These are phyloP conservation scores for Saccostrea echinata DNA, from an alignment of 1,140 invertebrate genomes.

Conservation along the genomic window DNA sequence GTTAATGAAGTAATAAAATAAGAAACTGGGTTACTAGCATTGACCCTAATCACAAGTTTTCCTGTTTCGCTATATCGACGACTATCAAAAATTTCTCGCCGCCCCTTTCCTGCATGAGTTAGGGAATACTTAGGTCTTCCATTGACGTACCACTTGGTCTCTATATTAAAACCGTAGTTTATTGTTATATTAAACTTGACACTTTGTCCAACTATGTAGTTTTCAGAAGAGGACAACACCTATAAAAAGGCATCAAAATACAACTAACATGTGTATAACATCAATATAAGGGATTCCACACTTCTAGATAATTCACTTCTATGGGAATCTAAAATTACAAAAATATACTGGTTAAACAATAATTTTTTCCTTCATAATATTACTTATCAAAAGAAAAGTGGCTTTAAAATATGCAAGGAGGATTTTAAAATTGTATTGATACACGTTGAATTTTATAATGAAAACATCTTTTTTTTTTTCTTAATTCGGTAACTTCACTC, in stretches of 20 bases:
- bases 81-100: background rate
- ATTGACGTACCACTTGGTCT: background rate
- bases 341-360: too few species aligned
- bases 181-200: background rate
- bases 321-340: too few species aligned
- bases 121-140: background rate
- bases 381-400: too few species aligned
- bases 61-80: background rate
- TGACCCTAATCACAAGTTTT: background rate
- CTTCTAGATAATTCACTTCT: background rate
- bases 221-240: background rate
- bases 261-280: background rate
- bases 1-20: background rate
- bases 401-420: too few species aligned
- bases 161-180: background rate
- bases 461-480: too few species aligned
- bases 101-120: background rate
- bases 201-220: background rate
- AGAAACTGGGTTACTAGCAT: background rate
- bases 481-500: too few species aligned
- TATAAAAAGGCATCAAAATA: background rate
- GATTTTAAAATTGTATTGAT: too few species aligned
- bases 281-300: background rate
- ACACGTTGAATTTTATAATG: too few species aligned
- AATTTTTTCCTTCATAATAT: too few species aligned